Conservation (phyloP, 2,797 vertebrate species). For the Sebastes minor region DNA sequence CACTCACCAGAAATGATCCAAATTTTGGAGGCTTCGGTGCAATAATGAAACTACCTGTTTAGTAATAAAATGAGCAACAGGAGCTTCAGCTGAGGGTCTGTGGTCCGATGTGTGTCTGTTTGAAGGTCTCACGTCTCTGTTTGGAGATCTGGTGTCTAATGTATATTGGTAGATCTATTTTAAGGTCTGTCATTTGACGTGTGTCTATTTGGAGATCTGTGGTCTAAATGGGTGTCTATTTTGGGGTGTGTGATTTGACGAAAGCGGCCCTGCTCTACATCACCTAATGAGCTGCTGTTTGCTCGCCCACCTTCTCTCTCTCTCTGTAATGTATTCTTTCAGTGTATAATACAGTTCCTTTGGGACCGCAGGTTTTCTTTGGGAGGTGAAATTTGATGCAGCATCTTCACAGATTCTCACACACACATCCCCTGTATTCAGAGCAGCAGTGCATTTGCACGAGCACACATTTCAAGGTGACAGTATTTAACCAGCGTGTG, state of each 20-base stretch:
- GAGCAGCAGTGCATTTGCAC: constrained; percentile 13
- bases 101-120: neutral
- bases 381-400: constrained; percentile 46
- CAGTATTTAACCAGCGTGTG: constrained; percentile 29
- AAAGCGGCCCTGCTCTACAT: constrained; percentile 39
- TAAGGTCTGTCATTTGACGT: neutral
- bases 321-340: constrained; percentile 54
- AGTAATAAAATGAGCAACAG: neutral
- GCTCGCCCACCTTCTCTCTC: constrained; percentile 33
- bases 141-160: neutral
- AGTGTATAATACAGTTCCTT: constrained; percentile 37
- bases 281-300: constrained; percentile 62
- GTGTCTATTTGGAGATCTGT: constrained; percentile 36
- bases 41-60: neutral
- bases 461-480: constrained; percentile 37
- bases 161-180: constrained; percentile 4
- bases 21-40: neutral
- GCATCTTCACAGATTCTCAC: constrained; percentile 52
- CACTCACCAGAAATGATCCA: neutral
- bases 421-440: constrained; percentile 14
- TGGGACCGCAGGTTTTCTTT: constrained; percentile 53
- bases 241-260: constrained; percentile 42
- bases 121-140: neutral
- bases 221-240: constrained; percentile 42
- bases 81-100: neutral